phyloP scores from a whole-genome alignment of 2,888 invertebrate genomes.

The Siphlonurus alternatus region DNA sequence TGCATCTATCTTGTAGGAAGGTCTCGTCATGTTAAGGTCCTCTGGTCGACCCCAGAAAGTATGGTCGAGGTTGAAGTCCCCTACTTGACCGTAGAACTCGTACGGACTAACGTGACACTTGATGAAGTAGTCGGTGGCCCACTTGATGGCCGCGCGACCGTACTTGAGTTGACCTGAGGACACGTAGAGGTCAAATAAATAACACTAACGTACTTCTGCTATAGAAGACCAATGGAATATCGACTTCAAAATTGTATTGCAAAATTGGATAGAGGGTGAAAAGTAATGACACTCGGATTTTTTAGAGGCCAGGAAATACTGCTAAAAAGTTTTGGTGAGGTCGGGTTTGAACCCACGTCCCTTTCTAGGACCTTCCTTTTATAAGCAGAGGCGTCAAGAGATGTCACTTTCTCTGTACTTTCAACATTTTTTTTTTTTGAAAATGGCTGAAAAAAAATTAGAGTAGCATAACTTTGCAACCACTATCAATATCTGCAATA shows the following conservation, averaged over 20 bases:
- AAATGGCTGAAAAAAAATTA: no score
- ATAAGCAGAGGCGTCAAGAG: no score
- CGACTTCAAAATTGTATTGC: no score
- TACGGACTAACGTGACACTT: conserved; percentile 35
- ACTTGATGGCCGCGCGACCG: conserved; percentile 31
- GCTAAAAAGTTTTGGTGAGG: no score
- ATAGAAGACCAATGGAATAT: not conserved
- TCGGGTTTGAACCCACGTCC: not conserved
- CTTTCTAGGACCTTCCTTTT: not conserved
- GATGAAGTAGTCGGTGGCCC: conserved; percentile 41
- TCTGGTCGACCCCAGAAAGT: conserved; percentile 43
- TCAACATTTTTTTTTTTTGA: no score
- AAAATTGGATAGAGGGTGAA: no score
- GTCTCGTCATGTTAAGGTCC: conserved; percentile 36
- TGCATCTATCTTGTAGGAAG: conserved; percentile 36
- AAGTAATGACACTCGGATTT: no score
- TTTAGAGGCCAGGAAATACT: no score
- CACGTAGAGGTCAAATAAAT: conserved; percentile 8
- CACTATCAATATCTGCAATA: no score
- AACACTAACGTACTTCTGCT: not conserved
- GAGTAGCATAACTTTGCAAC: no score
- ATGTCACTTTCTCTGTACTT: no score
- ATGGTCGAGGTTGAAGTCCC: conserved; percentile 38
- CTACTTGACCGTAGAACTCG: conserved; percentile 38
- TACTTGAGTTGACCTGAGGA: conserved; percentile 27